Base-by-base conservation (phyloP, 2,888 invertebrate species). In the Sesia bembeciformis region DNA sequence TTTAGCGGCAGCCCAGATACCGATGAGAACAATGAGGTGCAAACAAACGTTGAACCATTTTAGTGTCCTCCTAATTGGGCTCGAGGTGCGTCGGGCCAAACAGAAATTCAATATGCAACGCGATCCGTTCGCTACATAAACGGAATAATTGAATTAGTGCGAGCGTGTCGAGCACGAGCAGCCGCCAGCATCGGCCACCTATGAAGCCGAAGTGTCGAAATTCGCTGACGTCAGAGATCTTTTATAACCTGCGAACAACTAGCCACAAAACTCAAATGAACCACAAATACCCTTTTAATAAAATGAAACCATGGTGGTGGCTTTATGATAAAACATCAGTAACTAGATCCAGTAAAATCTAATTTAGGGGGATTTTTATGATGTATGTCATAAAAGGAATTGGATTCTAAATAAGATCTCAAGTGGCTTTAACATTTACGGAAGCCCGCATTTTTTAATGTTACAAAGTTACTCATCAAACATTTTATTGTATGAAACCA, bases 61-160 rank as follows among this genome's bases (percentile, higher is more conserved):
- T 81, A 81, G 85, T 78, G 69, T 76, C 77, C 74, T 79, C 87
- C 84, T 86, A 88, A 86, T 87, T 87, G 81, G 86, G 83, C 74
- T 75, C 60, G 72, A 75, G 72, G 77, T 76, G 74, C 76, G 71
- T 71, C 67, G 75, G 64, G 60, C 68, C 59, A 51, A 68, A 68
- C 76, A 79, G 81, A 84, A 82, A 84, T 76, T 84, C 78, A 82
- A 83, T 84, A 85, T 83, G 83, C 84, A 84, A 84, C 70, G 78
- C 81, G 81, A 84, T 84, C 81, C 74, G 71, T 65, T 68, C 70
- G 70, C 77, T 79, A 80, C 84, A 79, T 82, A 84, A 82, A 84
- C 76, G 77, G 82, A 86, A 84, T 86, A 84, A 84, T 86, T 84
- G 76, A 85, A 84, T 84, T 82, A 83, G 81, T 79, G 76, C 74